Evolutionary conservation across 2,888 invertebrate genomes (phyloP).

Genomic region (Craniophora ligustri): DNA sequence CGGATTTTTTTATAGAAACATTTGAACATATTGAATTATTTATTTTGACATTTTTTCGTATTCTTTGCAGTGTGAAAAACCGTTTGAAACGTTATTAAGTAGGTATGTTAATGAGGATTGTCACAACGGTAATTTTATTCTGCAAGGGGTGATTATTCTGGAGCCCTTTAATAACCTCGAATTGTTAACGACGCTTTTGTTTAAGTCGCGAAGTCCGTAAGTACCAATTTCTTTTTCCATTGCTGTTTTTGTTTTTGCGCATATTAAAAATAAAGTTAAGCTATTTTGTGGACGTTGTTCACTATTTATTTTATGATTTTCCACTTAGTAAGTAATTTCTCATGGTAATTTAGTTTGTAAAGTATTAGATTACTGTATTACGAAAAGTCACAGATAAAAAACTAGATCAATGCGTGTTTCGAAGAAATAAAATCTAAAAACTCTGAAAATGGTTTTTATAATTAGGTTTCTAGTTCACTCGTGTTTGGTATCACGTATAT

Average conservation of each 20-base stretch:
- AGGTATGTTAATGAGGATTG: conserved; percentile 62
- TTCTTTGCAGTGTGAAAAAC: conserved; percentile 42
- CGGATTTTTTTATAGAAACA: conserved; percentile 20
- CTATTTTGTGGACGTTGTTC: conserved; percentile 4
- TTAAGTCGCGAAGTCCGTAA: conserved; percentile 46
- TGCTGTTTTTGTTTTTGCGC: conserved; percentile 20
- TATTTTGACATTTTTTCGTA: conserved; percentile 34
- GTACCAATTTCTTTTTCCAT: conserved; percentile 42
- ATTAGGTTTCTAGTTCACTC: too few species aligned
- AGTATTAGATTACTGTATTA: conserved; percentile 5
- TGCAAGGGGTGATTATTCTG: conserved; percentile 56
- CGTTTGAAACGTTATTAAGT: conserved; percentile 54
- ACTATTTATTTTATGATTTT: conserved; percentile 5
- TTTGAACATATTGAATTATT: conserved; percentile 47
- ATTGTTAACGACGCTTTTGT: conserved; percentile 51
- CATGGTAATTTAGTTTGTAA: background rate
- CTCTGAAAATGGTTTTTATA: too few species aligned
- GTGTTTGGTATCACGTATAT: too few species aligned
- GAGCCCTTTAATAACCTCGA: conserved; percentile 52
- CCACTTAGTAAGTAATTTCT: too few species aligned
- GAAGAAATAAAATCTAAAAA: too few species aligned
- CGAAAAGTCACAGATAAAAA: too few species aligned
- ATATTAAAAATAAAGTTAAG: conserved; percentile 12
- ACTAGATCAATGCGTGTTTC: too few species aligned
- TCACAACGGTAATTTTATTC: conserved; percentile 67